Conservation (phyloP, 2,888 invertebrate species). For the Tetheella fluctuosa region DNA sequence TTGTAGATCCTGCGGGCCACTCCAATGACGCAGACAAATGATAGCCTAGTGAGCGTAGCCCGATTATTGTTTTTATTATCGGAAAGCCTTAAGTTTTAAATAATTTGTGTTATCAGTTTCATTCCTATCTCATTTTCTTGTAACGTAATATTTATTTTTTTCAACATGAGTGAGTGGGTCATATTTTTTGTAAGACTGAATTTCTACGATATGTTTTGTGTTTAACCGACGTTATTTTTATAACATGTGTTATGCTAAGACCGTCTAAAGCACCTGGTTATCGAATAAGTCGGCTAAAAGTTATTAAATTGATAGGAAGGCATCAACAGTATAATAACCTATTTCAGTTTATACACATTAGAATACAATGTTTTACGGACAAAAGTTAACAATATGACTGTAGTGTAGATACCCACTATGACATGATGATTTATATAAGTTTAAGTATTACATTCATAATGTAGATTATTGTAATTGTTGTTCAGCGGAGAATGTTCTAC, state of each 20-base stretch:
- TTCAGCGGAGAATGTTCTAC: constrained; percentile 24
- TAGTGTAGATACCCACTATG: constrained; percentile 19
- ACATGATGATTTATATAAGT: constrained; percentile 29
- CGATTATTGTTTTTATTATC: neutral
- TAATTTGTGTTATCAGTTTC: neutral
- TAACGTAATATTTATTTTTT: constrained; percentile 17
- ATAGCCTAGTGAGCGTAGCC: neutral
- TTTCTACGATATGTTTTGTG: constrained; percentile 6
- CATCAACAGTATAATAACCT: neutral
- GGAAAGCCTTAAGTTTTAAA: neutral
- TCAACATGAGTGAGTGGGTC: constrained; percentile 15
- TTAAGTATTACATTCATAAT: constrained; percentile 41
- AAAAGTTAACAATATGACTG: constrained; percentile 30
- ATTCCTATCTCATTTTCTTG: constrained; percentile 1
- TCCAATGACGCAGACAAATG: neutral
- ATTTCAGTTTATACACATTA: neutral
- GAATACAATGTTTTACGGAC: neutral
- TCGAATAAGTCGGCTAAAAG: neutral
- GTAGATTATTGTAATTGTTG: constrained; percentile 26
- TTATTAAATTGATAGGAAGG: neutral
- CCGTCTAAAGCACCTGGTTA: neutral
- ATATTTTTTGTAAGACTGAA: constrained; percentile 15
- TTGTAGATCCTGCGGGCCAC: neutral
- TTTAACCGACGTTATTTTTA: neutral
- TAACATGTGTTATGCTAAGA: neutral